phyloP scores from a whole-genome alignment of 2,797 vertebrate species.

The Propithecus perrieri region DNA sequence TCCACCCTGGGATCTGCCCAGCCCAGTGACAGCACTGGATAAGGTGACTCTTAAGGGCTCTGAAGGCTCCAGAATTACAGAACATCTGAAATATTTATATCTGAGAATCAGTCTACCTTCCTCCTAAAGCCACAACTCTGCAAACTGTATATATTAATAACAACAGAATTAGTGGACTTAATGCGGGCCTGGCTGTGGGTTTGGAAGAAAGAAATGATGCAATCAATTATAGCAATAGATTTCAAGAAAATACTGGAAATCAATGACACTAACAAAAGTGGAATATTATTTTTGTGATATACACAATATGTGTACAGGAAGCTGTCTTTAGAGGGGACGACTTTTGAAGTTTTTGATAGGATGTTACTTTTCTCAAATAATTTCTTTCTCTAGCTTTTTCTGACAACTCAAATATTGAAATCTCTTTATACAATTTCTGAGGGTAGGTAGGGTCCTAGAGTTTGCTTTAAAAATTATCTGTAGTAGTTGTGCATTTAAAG shows the following conservation, averaged over 20 bases:
- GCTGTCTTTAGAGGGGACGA: too few relatives aligned
- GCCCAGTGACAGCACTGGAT: background rate
- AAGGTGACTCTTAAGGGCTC: background rate
- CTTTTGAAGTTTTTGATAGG: background rate
- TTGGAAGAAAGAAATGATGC: background rate
- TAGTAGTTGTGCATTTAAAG: background rate
- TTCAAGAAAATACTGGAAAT: background rate
- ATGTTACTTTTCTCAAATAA: background rate
- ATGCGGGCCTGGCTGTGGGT: background rate
- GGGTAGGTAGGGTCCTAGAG: too few relatives aligned
- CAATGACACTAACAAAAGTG: background rate
- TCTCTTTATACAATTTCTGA: background rate
- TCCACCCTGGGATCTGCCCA: accelerated
- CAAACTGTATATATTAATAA: too few relatives aligned
- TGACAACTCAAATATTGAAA: background rate
- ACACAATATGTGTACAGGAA: background rate
- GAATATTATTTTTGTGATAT: background rate
- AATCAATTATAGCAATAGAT: background rate
- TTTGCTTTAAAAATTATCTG: background rate
- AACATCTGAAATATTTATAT: background rate
- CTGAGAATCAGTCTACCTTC: background rate
- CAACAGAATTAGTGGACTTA: background rate
- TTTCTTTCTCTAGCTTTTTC: background rate
- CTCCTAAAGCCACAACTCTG: background rate
- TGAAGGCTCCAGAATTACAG: accelerated